Evolutionary conservation across 2,113 vertebrate genomes (phyloP), one percentile per base, ranked within the genome.

Genomic region (Rana temporaria): DNA sequence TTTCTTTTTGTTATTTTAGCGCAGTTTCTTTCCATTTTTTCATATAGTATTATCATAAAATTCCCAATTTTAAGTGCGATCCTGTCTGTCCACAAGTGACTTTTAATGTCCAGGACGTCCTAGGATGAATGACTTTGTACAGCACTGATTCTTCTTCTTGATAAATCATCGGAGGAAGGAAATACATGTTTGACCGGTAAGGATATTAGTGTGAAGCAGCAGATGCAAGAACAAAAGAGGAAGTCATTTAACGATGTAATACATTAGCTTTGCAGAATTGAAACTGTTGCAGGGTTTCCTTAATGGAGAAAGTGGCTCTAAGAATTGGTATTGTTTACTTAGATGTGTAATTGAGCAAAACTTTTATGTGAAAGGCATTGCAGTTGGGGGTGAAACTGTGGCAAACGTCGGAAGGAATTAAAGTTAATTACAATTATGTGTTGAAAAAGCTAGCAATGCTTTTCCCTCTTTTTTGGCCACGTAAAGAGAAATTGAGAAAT

Each of bases 241-340:
- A 75, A 75, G 72, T 42, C 12, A 75, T 75, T 75, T 75, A 75
- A 62, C 72, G 60, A 57, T 75, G 32, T 73, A 73, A 73, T 34
- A 34, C 55, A 75, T 75, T 75, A 75, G 72, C 56, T 1, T 32
- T n/a, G 60, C 60, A 22, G 60, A 60, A 59, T 60, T 22, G 34
- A 56, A 38, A 52, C 68, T 22, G 24, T 17, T 16, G 30, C 48
- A 30, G 53, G 18, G 48, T 24, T 4, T 4, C 19, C 20, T 18
- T 34, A 73, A 59, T 62, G 19, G 26, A 22, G 20, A 26, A 19
- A 12, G 17, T 22, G 53, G n/a, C 22, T 75, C 30, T 22, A 30
- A 8, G 4, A 22, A 60, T 24, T 17, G 3, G 17, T 12, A 55
- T 3, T 55, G 22, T 19, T 32, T 53, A 14, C 42, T 38, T 53